Evolutionary conservation across 2,797 vertebrate species (phyloP), one percentile per base, ranked within the genome.

Genomic region (Psittacula derbiana): DNA sequence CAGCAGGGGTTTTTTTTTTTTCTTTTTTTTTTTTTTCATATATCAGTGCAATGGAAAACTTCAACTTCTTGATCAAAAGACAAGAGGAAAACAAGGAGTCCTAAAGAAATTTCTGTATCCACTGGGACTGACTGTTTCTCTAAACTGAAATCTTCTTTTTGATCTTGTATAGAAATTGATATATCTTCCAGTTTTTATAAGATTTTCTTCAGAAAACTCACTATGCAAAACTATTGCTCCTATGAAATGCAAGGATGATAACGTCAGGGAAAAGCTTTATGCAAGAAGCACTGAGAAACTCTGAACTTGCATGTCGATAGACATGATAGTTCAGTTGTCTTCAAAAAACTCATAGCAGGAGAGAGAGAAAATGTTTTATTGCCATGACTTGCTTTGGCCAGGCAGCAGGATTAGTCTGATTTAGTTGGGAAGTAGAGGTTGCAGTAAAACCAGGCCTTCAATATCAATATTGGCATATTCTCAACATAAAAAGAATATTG

Each of bases 1-100:
- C 16, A 33, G 5, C 23, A 33, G 49, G 7, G 18, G 72, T 38
- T 25, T 61, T 24, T 57, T 57, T 78, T 38, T 25, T 53, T 24
- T 23, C 30, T 30, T 33, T 21, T 58, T 47, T 28, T 23, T 33
- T 30, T 33, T 21, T 58, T 20, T 0, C 1, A 4, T 30, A 0
- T 28, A 38, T 78, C 11, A 33, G 2, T 49, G 18, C 23, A 46
- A 27, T 43, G 41, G 15, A 53, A 69, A 82, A 17, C 7, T 57
- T 49, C n/a, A 69, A 38, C 5, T 24, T 33, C 23, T 7, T 40
- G 12, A 36, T 69, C 47, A 44, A 75, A 71, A 90, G 49, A 55
- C 18, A 61, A 61, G 28, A 12, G 17, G 33, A 72, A 80, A 76
- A 4, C 3, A 71, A 21, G 8, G 10, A 57, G 10, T 60, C 10